These are phyloP conservation scores for Macroglossus sobrinus DNA, from an alignment of 2,113 vertebrate genomes.

Conservation along the genomic window DNA sequence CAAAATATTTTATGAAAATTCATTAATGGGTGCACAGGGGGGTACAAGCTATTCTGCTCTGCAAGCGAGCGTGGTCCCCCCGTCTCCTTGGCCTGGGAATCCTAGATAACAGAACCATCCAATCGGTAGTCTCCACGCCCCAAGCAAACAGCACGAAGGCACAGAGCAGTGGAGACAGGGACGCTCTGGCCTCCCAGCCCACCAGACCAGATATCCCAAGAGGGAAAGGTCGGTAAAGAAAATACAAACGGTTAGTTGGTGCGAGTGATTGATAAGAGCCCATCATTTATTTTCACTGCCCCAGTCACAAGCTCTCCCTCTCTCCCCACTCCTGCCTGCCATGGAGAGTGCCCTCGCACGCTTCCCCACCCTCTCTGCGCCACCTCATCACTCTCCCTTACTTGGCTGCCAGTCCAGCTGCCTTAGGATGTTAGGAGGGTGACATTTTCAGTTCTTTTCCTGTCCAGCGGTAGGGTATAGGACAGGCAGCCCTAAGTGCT, in stretches of 20 bases:
- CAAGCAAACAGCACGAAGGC: constrained; percentile 42
- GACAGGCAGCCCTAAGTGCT: constrained; percentile 72
- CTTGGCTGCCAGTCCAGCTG: constrained; percentile 54
- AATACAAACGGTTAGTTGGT: constrained; percentile 64
- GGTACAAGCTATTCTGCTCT: not conserved
- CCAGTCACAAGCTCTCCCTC: constrained; percentile 46
- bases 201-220: constrained; percentile 57
- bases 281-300: constrained; percentile 70
- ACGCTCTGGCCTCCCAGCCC: constrained; percentile 40
- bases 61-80: not conserved
- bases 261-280: constrained; percentile 63
- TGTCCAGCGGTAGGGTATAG: constrained; percentile 60
- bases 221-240: constrained; percentile 68
- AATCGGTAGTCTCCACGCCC: not conserved
- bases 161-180: not conserved
- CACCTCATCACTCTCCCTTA: not conserved
- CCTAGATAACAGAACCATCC: not conserved
- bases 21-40: not conserved
- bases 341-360: not conserved
- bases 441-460: constrained; percentile 44
- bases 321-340: constrained; percentile 13
- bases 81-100: constrained; percentile 26
- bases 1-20: not conserved
- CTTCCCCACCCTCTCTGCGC: not conserved
- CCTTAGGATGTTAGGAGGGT: constrained; percentile 41